These are phyloP conservation scores for Frankliniella intonsa DNA, from an alignment of 2,888 invertebrate genomes.

Conservation along the genomic window DNA sequence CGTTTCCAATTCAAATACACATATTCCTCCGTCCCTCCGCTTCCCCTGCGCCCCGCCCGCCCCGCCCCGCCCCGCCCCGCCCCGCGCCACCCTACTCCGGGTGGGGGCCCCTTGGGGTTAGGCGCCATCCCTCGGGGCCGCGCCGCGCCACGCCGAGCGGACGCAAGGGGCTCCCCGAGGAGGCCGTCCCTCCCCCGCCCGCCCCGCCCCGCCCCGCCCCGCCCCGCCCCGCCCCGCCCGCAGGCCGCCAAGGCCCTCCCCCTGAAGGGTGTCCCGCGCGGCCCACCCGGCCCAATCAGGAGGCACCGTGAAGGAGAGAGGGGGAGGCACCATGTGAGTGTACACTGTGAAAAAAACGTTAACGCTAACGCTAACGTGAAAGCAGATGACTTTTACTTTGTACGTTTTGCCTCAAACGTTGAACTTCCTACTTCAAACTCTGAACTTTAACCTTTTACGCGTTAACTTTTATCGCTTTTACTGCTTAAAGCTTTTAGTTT, in stretches of 20 bases:
- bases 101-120: background rate
- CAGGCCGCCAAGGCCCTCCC: background rate
- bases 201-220: background rate
- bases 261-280: background rate
- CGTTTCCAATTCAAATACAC: constrained; percentile 25
- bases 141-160: background rate
- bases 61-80: background rate
- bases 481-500: too few relatives aligned
- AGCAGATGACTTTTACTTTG: too few relatives aligned
- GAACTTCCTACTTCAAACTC: too few relatives aligned
- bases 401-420: too few relatives aligned
- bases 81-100: background rate
- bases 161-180: background rate
- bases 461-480: too few relatives aligned
- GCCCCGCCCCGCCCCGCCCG: too few relatives aligned
- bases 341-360: too few relatives aligned
- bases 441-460: too few relatives aligned
- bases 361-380: too few relatives aligned
- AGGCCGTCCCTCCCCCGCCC: background rate
- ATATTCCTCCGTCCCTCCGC: background rate
- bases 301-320: background rate
- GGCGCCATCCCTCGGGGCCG: background rate
- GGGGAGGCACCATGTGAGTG: too few relatives aligned
- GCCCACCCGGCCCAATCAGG: constrained; percentile 12
- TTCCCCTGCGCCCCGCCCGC: background rate